phyloP scores from a whole-genome alignment of 2,797 vertebrate genomes.

The Trachops cirrhosus region DNA sequence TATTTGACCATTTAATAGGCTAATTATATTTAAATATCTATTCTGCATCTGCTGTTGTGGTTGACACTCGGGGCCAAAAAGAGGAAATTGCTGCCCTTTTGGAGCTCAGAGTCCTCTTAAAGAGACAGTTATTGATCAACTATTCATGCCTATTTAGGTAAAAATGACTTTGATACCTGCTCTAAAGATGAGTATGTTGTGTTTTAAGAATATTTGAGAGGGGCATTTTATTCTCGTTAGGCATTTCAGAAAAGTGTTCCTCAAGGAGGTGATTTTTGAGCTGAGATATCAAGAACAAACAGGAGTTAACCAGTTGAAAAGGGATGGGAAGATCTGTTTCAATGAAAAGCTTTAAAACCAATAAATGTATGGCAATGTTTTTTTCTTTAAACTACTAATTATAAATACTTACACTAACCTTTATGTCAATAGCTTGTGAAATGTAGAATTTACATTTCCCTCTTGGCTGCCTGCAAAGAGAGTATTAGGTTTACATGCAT shows the following conservation, averaged over 20 bases:
- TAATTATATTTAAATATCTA: not conserved
- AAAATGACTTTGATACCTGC: not conserved
- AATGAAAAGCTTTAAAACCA: not conserved
- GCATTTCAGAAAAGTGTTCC: not conserved
- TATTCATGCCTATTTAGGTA: not conserved
- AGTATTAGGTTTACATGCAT: not conserved
- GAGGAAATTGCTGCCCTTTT: not conserved
- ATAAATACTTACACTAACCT: not conserved
- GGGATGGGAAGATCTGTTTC: not conserved
- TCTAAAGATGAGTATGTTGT: not conserved
- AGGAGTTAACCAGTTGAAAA: not conserved
- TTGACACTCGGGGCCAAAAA: not conserved
- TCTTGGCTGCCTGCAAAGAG: not conserved
- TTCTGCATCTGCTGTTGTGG: not conserved
- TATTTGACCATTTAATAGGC: not conserved
- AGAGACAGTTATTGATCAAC: not conserved
- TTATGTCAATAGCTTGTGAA: not conserved
- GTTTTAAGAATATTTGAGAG: not conserved
- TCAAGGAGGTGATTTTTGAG: not conserved
- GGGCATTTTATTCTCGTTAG: not conserved
- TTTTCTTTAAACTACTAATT: not conserved
- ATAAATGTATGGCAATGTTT: not conserved
- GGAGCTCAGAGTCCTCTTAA: not conserved
- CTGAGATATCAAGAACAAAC: not conserved
- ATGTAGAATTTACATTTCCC: not conserved